Evolutionary conservation across 2,888 invertebrate genomes (phyloP).

Genomic region (Andrena bucephala): DNA sequence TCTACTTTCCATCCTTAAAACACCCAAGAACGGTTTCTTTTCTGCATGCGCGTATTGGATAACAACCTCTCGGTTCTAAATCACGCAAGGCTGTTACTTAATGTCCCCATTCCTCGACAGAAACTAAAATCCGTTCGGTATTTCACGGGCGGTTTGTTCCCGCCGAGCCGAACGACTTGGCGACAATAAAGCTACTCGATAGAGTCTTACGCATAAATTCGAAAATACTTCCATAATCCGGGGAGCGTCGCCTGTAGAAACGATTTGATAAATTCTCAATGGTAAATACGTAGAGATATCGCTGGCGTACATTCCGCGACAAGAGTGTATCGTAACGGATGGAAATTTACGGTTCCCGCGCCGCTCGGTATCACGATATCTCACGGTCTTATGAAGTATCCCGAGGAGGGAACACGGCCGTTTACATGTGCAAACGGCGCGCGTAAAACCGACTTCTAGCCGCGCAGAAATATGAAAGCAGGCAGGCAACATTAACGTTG

Average conservation of each 20-base stretch:
- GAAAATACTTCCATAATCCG: conserved; percentile 24
- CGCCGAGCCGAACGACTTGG: neutral
- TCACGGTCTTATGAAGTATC: conserved; percentile 12
- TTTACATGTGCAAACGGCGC: conserved; percentile 45
- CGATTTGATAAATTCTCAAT: conserved; percentile 18
- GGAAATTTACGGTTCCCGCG: conserved; percentile 11
- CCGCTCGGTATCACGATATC: conserved; percentile 12
- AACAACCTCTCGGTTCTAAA: neutral
- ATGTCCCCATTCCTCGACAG: neutral
- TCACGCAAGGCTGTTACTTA: neutral
- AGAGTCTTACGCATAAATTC: conserved; percentile 9
- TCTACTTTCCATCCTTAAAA: neutral
- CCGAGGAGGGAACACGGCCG: conserved; percentile 18
- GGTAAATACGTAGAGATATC: neutral
- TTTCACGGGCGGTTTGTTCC: neutral
- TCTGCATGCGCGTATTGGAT: too few species aligned
- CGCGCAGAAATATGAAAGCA: conserved; percentile 66
- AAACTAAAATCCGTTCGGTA: conserved; percentile 10
- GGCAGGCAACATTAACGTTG: conserved; percentile 63
- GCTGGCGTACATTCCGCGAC: neutral
- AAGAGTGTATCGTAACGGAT: conserved; percentile 16
- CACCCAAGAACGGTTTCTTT: too few species aligned
- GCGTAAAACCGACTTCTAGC: conserved; percentile 27
- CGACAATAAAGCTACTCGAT: conserved; percentile 2
- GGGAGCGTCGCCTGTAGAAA: neutral